Evolutionary conservation across 2,797 vertebrate genomes (phyloP), one percentile per base, ranked within the genome.

Genomic region (Sitta carolinensis): DNA sequence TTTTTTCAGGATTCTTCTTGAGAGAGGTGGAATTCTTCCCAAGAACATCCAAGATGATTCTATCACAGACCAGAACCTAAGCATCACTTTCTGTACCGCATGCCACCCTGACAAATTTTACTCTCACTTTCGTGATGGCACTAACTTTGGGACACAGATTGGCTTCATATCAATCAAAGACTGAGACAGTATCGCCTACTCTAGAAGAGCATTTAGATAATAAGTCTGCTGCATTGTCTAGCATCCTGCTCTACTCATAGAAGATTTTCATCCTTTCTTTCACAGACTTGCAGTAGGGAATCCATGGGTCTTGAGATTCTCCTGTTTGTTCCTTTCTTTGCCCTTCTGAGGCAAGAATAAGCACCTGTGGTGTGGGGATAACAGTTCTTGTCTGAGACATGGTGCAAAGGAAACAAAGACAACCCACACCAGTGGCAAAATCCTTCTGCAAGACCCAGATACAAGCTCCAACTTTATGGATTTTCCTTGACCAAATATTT

Each of bases 71-170:
- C 94, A 95, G 32, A 96, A 95, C 16, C 94, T 97, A 54, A 93
- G 97, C 19, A 91, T 99, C 84, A 98, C 98, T 20, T 98, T 98
- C 40, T 99, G 99, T 96, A 99, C 99, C 9, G 98, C 98, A 34
- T 99, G 99, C 74, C 97, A 98, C 81, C 98, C 99, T 7, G 97
- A 99, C 10, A 96, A 96, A 91, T 99, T 99, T 97, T 99, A 99
- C 92, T 99, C 99, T 51, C 98, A 99, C 74, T 97, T 98, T 40
- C 98, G 99, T 61, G 99, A 99, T 73, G 99, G 99, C 18, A 50
- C 62, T 66, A 98, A 99, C 97, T 99, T 99, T 36, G 99, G 99
- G 55, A 99, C 98, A 26, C 99, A 99, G 89, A 97, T 99, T 63
- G 98, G 99, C 50, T 99, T 99, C 97, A 97, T 99, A 97, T 99